These are phyloP conservation scores for Sepioteuthis lessoniana DNA, from an alignment of 2,888 invertebrate genomes.

Conservation along the genomic window DNA sequence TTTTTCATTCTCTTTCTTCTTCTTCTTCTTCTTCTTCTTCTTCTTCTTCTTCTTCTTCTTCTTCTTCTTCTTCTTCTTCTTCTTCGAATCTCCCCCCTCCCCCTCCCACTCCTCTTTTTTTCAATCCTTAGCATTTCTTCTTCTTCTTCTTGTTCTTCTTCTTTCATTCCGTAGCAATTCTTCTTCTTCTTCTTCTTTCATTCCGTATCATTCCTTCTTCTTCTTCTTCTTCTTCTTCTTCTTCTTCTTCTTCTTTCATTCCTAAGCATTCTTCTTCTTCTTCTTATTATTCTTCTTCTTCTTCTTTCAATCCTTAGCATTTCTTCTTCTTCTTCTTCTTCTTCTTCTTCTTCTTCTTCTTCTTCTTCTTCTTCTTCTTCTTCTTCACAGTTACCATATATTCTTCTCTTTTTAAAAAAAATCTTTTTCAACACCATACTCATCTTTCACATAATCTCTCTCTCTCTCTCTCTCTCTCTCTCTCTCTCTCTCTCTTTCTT, in stretches of 20 bases:
- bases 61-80: too few relatives aligned
- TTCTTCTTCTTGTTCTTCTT: not conserved
- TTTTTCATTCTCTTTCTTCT: not conserved
- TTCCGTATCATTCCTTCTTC: not conserved
- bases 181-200: not conserved
- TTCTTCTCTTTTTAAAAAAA: too few relatives aligned
- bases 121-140: not conserved
- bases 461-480: not conserved
- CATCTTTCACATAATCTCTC: too few relatives aligned
- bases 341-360: not conserved
- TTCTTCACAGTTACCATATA: too few relatives aligned
- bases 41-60: not conserved
- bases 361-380: too few relatives aligned
- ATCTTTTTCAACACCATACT: too few relatives aligned
- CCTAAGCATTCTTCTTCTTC: too few relatives aligned
- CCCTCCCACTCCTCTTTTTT: not conserved
- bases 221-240: not conserved
- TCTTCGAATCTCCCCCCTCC: too few relatives aligned
- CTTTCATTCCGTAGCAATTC: not conserved
- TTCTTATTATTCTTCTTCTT: not conserved
- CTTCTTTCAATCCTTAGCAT: not conserved
- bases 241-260: not conserved
- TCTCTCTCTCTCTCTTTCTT: not conserved
- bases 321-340: too few relatives aligned
- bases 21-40: not conserved